These are phyloP conservation scores for Malurus splendens DNA, from an alignment of 2,797 vertebrate genomes.

Conservation along the genomic window DNA sequence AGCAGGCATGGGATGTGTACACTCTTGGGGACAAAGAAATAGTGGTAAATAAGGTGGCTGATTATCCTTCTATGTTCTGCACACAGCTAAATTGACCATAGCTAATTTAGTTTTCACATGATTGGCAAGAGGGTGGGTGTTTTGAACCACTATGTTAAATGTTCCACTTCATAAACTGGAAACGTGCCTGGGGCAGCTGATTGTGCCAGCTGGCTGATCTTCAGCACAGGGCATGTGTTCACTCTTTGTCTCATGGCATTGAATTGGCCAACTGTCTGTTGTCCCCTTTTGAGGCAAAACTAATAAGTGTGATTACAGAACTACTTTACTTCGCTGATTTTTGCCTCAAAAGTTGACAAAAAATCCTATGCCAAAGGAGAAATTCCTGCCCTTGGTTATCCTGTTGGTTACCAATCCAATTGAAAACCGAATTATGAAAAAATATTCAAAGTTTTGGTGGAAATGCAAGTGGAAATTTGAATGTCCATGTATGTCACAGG, in stretches of 20 bases:
- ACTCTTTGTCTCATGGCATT: background rate
- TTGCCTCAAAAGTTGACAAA: background rate
- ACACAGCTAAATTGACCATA: slow-evolving; percentile 18
- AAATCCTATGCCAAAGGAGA: background rate
- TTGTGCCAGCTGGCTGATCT: slow-evolving; percentile 56
- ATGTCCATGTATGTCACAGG: background rate
- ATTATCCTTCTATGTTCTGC: slow-evolving; percentile 32
- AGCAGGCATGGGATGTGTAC: background rate
- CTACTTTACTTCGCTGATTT: background rate
- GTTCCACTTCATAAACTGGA: slow-evolving; percentile 41
- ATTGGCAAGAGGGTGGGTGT: slow-evolving; percentile 10
- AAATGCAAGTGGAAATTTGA: background rate
- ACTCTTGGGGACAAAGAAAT: background rate
- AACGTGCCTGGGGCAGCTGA: background rate
- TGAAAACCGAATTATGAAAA: background rate
- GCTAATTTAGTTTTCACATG: slow-evolving; percentile 36
- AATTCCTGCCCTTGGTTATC: background rate
- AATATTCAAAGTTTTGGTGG: background rate
- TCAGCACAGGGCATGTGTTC: background rate
- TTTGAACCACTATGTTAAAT: slow-evolving; percentile 39
- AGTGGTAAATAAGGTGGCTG: background rate
- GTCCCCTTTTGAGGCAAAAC: background rate
- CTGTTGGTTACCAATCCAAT: background rate
- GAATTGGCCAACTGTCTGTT: slow-evolving; percentile 1
- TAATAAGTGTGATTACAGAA: background rate